A percentile compares a stretch with the other conserved stretches of the same genome.
These are phyloP conservation scores for Hetaerina titia DNA, from an alignment of 2,888 invertebrate species.

Conservation along the genomic window DNA sequence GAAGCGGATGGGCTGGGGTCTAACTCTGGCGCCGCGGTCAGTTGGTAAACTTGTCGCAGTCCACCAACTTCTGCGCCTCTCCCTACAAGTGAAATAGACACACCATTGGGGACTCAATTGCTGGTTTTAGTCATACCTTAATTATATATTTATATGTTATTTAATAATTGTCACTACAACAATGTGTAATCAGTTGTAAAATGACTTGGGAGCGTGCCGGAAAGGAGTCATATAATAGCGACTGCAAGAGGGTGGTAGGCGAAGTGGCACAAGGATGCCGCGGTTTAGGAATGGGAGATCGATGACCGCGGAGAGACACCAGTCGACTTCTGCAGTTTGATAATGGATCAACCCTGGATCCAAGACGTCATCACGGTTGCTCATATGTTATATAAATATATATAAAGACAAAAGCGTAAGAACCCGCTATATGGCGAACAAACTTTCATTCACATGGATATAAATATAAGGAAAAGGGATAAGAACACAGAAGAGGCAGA, in stretches of 20 bases:
- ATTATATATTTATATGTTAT: not conserved
- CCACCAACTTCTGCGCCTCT: conserved; percentile 54
- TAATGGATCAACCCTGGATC: too few species aligned
- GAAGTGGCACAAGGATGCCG: too few species aligned
- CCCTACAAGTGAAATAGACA: not conserved
- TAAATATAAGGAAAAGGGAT: too few species aligned
- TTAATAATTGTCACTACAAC: not conserved
- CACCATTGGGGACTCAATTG: not conserved
- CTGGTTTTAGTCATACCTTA: not conserved
- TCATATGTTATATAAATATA: too few species aligned
- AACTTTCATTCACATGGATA: too few species aligned
- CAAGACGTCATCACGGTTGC: too few species aligned
- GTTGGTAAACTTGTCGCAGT: conserved; percentile 51
- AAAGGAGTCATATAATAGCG: not conserved
- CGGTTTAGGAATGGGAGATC: too few species aligned
- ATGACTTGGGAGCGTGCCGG: not conserved
- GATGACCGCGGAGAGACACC: too few species aligned
- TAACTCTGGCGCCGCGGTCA: not conserved
- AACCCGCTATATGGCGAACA: too few species aligned
- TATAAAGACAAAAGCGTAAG: too few species aligned
- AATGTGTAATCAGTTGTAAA: not conserved
- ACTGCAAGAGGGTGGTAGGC: not conserved
- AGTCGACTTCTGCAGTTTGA: too few species aligned
- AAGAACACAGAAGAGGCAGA: too few species aligned
- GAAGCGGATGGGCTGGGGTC: not conserved